phyloP scores from a whole-genome alignment of 2,888 invertebrate species.

The Oscheius onirici region DNA sequence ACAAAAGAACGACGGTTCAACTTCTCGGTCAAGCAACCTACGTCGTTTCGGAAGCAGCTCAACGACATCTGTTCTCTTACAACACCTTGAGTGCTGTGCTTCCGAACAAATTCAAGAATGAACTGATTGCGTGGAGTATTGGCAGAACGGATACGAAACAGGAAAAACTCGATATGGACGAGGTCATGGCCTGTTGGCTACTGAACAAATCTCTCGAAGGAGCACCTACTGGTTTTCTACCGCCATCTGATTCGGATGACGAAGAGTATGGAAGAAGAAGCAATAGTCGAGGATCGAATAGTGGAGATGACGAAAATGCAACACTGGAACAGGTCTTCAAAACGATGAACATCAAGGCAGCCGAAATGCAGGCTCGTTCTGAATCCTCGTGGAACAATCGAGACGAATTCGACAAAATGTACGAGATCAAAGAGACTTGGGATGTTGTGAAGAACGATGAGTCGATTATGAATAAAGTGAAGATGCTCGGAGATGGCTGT shows the following conservation, averaged over 20 bases:
- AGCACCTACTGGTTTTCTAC: background rate
- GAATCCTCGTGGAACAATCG: background rate
- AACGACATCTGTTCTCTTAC: background rate
- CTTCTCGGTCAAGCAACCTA: background rate
- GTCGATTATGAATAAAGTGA: background rate
- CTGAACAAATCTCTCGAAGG: slow-evolving; percentile 39
- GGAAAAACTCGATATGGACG: slow-evolving; percentile 32
- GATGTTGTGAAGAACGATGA: slow-evolving; percentile 6
- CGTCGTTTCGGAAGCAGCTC: background rate
- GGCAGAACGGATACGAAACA: background rate
- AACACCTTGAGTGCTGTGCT: background rate
- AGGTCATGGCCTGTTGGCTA: slow-evolving; percentile 53
- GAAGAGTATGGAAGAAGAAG: slow-evolving; percentile 10
- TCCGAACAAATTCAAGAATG: background rate
- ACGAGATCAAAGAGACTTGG: slow-evolving; percentile 10
- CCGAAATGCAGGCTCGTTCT: background rate
- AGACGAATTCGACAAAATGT: slow-evolving; percentile 16
- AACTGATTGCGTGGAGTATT: background rate
- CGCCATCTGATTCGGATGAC: background rate
- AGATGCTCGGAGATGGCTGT: background rate
- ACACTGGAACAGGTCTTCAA: slow-evolving; percentile 1
- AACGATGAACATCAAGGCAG: background rate
- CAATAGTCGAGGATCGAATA: too few relatives aligned
- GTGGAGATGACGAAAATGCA: background rate
- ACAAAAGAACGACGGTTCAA: background rate